These are phyloP conservation scores for Porites divaricata DNA, from an alignment of 92 coral and sea anemone species.

Conservation along the genomic window DNA sequence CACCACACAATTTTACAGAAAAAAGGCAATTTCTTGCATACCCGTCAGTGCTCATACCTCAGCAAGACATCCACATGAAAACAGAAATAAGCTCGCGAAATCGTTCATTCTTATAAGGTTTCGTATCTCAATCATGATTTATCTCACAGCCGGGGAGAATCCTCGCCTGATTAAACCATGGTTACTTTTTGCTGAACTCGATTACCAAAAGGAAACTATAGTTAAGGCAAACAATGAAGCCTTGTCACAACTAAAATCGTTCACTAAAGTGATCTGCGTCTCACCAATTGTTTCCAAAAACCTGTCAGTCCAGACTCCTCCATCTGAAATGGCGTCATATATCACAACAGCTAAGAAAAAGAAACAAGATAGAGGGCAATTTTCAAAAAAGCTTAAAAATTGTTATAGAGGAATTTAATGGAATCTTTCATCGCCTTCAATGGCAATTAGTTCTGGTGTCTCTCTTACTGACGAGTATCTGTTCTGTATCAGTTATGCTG, in stretches of 20 bases:
- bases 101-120: too few species aligned
- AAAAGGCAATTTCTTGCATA: too few species aligned
- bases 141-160: too few species aligned
- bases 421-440: not conserved
- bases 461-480: not conserved
- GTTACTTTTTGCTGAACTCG: too few species aligned
- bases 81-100: too few species aligned
- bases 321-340: not conserved
- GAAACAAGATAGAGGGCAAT: not conserved
- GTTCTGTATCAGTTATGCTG: too few species aligned
- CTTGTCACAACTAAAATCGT: not conserved
- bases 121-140: too few species aligned
- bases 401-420: not conserved
- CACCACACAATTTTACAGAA: too few species aligned
- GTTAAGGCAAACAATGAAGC: not conserved
- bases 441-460: not conserved
- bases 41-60: too few species aligned
- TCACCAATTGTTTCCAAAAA: slow-evolving; percentile 20
- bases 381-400: not conserved
- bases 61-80: too few species aligned
- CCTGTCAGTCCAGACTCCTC: not conserved
- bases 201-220: too few species aligned
- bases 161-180: too few species aligned
- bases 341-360: slow-evolving; percentile 2
- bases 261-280: not conserved